Conservation (phyloP, 1,140 invertebrate species). For the Microplitis demolitor region DNA sequence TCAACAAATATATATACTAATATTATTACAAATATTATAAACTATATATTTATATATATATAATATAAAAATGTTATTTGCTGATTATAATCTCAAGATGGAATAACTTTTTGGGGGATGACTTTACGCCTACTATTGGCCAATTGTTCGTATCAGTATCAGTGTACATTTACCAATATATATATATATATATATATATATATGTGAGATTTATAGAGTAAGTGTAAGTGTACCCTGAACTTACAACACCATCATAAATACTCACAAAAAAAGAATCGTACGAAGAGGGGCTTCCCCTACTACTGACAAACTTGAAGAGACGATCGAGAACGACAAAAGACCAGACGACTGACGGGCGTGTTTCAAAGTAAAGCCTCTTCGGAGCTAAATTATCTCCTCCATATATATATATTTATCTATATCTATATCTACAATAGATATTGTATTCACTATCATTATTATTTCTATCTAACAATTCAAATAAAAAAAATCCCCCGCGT, state of each 20-base stretch:
- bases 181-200: neutral
- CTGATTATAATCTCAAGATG: too few relatives aligned
- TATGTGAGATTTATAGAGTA: neutral
- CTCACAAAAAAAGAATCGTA: neutral
- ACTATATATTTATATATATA: too few relatives aligned
- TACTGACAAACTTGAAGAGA: neutral
- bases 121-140: too few relatives aligned
- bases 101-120: too few relatives aligned
- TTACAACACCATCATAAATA: neutral
- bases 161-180: neutral
- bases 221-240: neutral
- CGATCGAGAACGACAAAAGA: neutral
- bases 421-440: neutral
- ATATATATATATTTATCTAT: neutral
- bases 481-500: too few relatives aligned
- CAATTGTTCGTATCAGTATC: neutral
- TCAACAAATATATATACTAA: too few relatives aligned
- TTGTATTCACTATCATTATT: too few relatives aligned
- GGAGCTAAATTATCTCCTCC: neutral
- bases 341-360: slow-evolving; percentile 1
- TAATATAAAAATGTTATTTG: too few relatives aligned
- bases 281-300: neutral
- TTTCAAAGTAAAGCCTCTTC: neutral
- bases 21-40: too few relatives aligned
- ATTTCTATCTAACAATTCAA: too few relatives aligned